Conservation (phyloP, 2,797 vertebrate species). For the Peromyscus melanophrys region DNA sequence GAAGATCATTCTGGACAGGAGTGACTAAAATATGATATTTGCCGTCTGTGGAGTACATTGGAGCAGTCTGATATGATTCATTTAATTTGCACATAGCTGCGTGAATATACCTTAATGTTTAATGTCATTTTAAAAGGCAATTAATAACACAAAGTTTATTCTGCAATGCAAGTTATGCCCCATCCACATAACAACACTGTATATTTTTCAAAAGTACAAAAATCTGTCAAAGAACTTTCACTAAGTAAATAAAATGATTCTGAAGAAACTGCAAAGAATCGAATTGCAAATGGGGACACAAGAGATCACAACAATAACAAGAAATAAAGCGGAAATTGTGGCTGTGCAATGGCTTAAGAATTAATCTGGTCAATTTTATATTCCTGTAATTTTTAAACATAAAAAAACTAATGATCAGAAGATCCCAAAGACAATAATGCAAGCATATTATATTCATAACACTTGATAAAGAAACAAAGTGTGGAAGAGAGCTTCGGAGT, state of each 20-base stretch:
- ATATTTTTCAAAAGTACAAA: constrained; percentile 6
- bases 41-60: background rate
- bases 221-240: background rate
- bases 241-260: background rate
- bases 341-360: background rate
- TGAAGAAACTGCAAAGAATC: background rate
- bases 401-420: background rate
- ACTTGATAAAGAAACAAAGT: background rate
- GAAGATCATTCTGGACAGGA: background rate
- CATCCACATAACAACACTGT: background rate
- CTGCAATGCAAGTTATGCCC: background rate
- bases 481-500: background rate
- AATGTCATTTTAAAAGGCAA: constrained; percentile 26
- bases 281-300: background rate
- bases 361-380: constrained; percentile 28
- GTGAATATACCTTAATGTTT: background rate
- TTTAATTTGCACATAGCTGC: background rate
- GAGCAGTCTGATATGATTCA: background rate
- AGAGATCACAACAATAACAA: background rate
- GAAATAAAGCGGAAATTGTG: background rate
- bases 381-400: constrained; percentile 39
- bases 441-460: background rate
- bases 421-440: background rate
- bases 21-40: background rate
- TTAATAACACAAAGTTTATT: background rate